phyloP scores from a whole-genome alignment of 2,888 invertebrate species.

The Pyralis farinalis region DNA sequence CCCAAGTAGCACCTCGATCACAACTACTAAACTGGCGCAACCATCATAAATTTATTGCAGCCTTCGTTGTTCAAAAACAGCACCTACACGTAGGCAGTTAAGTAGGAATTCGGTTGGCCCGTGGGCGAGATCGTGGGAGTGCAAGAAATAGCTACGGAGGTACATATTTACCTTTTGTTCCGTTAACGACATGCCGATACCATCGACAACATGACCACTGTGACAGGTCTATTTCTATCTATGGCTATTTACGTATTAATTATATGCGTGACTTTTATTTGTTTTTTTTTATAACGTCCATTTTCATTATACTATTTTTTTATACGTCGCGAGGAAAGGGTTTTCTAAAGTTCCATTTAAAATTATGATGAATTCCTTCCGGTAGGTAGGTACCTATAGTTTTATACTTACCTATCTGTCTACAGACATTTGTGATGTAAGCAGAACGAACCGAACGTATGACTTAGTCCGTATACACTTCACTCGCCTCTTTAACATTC shows the following conservation, averaged over 20 bases:
- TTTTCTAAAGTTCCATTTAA: too few species aligned
- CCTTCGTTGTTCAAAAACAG: not conserved
- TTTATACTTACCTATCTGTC: too few species aligned
- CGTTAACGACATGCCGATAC: slow-evolving; percentile 2
- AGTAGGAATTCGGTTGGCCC: not conserved
- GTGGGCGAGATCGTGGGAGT: not conserved
- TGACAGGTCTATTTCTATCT: slow-evolving; percentile 6
- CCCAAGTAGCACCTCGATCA: not conserved
- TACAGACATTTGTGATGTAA: too few species aligned
- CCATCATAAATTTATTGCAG: too few species aligned
- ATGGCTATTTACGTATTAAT: not conserved
- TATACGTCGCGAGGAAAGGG: too few species aligned
- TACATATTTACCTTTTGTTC: slow-evolving; percentile 5
- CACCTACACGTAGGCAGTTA: not conserved
- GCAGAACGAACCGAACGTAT: too few species aligned
- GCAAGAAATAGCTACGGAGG: not conserved
- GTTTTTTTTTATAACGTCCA: not conserved
- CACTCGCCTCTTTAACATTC: too few species aligned
- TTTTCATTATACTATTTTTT: not conserved
- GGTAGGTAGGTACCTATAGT: too few species aligned
- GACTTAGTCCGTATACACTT: too few species aligned
- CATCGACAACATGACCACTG: not conserved
- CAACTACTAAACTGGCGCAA: not conserved
- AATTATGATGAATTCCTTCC: too few species aligned
- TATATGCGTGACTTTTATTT: not conserved